Evolutionary conservation across 2,797 vertebrate genomes (phyloP).

Genomic region (Chelon labrosus): DNA sequence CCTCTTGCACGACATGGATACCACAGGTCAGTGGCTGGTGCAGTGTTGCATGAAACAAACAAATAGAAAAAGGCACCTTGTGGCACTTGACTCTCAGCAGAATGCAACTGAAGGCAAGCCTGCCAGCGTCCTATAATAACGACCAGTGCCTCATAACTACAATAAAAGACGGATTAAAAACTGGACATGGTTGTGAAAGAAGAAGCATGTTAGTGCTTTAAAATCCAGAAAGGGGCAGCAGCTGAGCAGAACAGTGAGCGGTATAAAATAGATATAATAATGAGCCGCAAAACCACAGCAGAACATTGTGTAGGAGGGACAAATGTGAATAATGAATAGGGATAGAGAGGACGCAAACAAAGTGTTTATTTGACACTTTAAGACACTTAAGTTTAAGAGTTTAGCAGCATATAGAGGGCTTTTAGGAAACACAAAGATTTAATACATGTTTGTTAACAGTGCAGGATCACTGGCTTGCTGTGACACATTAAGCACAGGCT

Average conservation of each 20-base stretch:
- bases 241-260: background rate
- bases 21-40: conserved; percentile 97
- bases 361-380: background rate
- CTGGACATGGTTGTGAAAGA: conserved; percentile 22
- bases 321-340: conserved; percentile 3
- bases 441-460: background rate
- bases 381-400: background rate
- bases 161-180: conserved; percentile 41
- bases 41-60: conserved; percentile 98
- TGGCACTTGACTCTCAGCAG: conserved; percentile 93
- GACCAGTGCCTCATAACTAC: conserved; percentile 81
- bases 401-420: background rate
- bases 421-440: background rate
- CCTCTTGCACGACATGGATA: conserved; percentile 88
- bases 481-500: background rate
- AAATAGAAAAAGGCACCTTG: conserved; percentile 99
- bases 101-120: conserved; percentile 85
- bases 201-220: conserved; percentile 2
- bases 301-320: background rate
- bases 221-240: conserved; percentile 14
- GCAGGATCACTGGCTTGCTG: background rate
- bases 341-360: background rate
- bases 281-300: background rate
- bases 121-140: conserved; percentile 87
- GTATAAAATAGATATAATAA: conserved; percentile 14